Conservation (phyloP, 2,113 vertebrate species). For the Uropsilus gracilis region DNA sequence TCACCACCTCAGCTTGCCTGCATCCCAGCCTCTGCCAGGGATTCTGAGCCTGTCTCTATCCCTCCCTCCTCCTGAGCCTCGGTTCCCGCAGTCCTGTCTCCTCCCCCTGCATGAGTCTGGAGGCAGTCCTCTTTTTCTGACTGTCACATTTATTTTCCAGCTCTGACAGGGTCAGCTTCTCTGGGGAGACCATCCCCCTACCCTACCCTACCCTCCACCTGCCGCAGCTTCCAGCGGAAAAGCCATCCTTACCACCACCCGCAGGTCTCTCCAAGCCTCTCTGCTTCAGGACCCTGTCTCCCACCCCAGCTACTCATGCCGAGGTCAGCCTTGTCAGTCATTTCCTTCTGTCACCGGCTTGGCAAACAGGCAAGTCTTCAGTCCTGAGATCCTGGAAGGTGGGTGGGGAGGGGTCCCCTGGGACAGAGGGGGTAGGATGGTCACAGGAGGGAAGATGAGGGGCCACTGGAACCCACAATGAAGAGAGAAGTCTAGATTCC, state of each 20-base stretch:
- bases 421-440: neutral
- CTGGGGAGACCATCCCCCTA: slow-evolving; percentile 28
- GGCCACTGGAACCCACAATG: neutral
- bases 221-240: neutral
- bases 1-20: slow-evolving; percentile 57
- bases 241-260: neutral
- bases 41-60: slow-evolving; percentile 48
- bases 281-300: neutral
- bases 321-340: slow-evolving; percentile 70
- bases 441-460: neutral
- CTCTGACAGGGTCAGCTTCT: slow-evolving; percentile 11
- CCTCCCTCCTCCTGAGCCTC: slow-evolving; percentile 57
- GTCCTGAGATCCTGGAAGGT: neutral
- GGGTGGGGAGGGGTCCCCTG: neutral
- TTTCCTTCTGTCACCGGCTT: slow-evolving; percentile 74
- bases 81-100: slow-evolving; percentile 75
- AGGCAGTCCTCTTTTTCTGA: slow-evolving; percentile 53
- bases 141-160: slow-evolving; percentile 58
- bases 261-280: neutral
- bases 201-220: slow-evolving; percentile 29
- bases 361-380: slow-evolving; percentile 75
- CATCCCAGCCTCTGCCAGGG: slow-evolving; percentile 70
- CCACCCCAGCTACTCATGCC: slow-evolving; percentile 59
- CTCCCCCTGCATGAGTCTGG: slow-evolving; percentile 75
- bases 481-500: neutral